A percentile compares a stretch with the other conserved stretches of the same genome.
phyloP scores from a whole-genome alignment of 2,888 invertebrate genomes.

The Tenthredo scrophulariae region DNA sequence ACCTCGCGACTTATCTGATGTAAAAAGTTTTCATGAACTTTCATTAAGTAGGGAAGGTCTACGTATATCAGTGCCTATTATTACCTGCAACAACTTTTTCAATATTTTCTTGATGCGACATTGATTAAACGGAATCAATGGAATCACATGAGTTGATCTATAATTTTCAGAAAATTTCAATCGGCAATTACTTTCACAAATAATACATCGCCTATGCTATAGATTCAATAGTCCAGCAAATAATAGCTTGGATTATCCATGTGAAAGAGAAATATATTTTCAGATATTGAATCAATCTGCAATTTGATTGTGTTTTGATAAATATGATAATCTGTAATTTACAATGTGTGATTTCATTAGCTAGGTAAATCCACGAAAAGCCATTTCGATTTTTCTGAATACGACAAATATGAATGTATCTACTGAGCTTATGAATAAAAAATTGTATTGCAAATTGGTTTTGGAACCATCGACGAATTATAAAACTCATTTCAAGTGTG shows the following conservation, averaged over 20 bases:
- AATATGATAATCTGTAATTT: too few species aligned
- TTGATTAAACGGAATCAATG: background rate
- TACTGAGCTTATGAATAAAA: background rate
- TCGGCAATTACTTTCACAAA: background rate
- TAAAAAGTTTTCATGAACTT: background rate
- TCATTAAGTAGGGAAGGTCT: background rate
- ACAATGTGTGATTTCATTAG: background rate
- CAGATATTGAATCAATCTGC: background rate
- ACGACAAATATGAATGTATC: background rate
- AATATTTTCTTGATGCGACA: background rate
- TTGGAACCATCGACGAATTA: background rate
- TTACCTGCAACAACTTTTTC: background rate
- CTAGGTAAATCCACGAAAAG: background rate
- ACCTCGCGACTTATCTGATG: background rate
- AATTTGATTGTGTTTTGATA: background rate
- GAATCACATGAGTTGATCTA: background rate
- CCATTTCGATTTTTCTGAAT: background rate
- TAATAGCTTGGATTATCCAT: background rate
- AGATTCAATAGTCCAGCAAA: background rate
- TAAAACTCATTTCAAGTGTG: background rate
- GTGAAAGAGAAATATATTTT: background rate
- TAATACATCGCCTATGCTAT: background rate
- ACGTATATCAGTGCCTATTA: background rate
- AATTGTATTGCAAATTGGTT: background rate
- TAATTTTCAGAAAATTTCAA: background rate